These are phyloP conservation scores for Keiferia lycopersicella DNA, from an alignment of 2,888 invertebrate genomes.

Conservation along the genomic window DNA sequence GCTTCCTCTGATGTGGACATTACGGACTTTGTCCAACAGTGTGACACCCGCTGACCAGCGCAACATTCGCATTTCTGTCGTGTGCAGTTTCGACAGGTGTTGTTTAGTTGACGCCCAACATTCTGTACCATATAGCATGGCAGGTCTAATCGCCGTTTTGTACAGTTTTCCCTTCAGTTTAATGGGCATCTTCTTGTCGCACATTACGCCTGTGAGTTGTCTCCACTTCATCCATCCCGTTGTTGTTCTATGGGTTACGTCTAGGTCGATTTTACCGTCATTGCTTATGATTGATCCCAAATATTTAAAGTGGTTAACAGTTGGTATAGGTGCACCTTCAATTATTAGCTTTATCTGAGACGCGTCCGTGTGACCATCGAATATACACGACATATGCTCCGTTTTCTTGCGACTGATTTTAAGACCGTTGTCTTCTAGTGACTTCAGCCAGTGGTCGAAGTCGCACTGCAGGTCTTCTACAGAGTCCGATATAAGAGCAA, in stretches of 20 bases:
- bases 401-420: conserved; percentile 20
- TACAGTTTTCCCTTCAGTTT: not conserved
- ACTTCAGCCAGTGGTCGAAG: conserved; percentile 1
- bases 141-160: no score
- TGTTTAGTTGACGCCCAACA: no score
- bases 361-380: not conserved
- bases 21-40: no score
- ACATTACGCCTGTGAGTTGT: conserved; percentile 24
- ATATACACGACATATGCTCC: conserved; percentile 19
- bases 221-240: conserved; percentile 27
- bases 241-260: conserved; percentile 24
- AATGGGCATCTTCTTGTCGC: conserved; percentile 16
- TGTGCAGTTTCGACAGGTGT: no score
- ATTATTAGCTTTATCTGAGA: not conserved
- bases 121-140: no score
- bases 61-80: no score
- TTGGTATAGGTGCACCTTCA: not conserved
- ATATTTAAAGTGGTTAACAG: conserved; percentile 7
- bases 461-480: conserved; percentile 8
- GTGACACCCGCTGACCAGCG: no score
- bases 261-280: conserved; percentile 20
- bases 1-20: no score
- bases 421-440: conserved; percentile 15
- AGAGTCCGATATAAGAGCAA: conserved; percentile 10
- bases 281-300: conserved; percentile 22